A percentile compares a stretch with the other conserved stretches of the same genome.
These are phyloP conservation scores for Mythimna ferrago DNA, from an alignment of 2,888 invertebrate species.

Conservation along the genomic window DNA sequence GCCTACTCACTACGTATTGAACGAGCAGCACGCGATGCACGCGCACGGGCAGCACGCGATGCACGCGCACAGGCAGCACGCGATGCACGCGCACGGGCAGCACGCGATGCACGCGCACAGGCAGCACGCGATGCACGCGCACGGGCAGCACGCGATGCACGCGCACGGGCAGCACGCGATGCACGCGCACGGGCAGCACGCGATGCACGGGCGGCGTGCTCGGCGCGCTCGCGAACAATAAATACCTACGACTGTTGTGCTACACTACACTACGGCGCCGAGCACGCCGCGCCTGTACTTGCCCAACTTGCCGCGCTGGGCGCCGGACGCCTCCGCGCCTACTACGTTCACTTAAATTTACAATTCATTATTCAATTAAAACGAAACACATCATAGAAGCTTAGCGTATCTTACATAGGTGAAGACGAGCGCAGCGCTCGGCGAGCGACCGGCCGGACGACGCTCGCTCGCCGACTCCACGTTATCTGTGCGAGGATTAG, in stretches of 20 bases:
- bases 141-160: no score
- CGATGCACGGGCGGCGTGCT: not conserved
- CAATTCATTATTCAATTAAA: constrained; percentile 46
- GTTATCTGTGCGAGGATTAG: constrained; percentile 42
- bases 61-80: no score
- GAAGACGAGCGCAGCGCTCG: constrained; percentile 42
- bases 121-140: no score
- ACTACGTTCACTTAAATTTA: constrained; percentile 57
- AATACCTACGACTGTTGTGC: constrained; percentile 6
- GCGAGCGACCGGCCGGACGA: constrained; percentile 39
- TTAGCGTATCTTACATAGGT: constrained; percentile 61
- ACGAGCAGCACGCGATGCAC: not conserved
- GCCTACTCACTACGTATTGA: constrained; percentile 33
- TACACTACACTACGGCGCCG: constrained; percentile 10
- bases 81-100: no score
- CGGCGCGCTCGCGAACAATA: not conserved
- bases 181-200: no score
- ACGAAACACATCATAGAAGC: constrained; percentile 59
- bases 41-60: not conserved
- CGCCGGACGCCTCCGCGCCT: constrained; percentile 15
- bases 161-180: no score
- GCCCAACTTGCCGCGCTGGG: not conserved
- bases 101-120: no score
- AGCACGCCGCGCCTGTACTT: not conserved
- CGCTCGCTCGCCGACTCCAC: constrained; percentile 29